A percentile compares a stretch with the other conserved stretches of the same genome.
Conservation (phyloP, 2,797 vertebrate species). For the Florisuga fusca region DNA sequence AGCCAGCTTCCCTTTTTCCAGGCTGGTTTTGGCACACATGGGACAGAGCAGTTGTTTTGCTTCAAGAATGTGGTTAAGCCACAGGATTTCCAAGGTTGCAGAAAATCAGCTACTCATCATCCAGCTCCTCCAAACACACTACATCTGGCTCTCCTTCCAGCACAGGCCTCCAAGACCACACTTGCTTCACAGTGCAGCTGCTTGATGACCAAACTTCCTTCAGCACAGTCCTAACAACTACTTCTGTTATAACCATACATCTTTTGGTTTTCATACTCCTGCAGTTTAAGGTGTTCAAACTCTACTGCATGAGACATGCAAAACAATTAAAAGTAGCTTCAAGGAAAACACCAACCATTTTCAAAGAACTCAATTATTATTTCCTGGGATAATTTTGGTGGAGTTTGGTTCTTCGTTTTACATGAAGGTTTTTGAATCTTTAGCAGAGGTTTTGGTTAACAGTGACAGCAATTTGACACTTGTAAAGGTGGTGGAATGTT, state of each 20-base stretch:
- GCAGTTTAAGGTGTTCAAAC: background rate
- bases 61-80: constrained; percentile 29
- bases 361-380: background rate
- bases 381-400: background rate
- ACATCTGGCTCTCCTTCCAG: background rate
- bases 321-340: background rate
- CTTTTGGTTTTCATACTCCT: background rate
- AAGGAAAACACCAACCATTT: background rate
- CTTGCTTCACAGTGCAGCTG: background rate
- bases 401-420: background rate
- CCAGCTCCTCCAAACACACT: background rate
- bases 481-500: background rate
- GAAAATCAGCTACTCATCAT: background rate
- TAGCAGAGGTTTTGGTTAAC: background rate
- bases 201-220: background rate
- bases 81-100: constrained; percentile 22
- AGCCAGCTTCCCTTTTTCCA: background rate
- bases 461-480: background rate
- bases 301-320: background rate
- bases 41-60: background rate
- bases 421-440: background rate
- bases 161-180: background rate
- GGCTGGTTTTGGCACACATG: background rate
- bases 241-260: background rate
- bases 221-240: background rate